Conservation (phyloP, 2,113 vertebrate species). For the Mesitornis unicolor region DNA sequence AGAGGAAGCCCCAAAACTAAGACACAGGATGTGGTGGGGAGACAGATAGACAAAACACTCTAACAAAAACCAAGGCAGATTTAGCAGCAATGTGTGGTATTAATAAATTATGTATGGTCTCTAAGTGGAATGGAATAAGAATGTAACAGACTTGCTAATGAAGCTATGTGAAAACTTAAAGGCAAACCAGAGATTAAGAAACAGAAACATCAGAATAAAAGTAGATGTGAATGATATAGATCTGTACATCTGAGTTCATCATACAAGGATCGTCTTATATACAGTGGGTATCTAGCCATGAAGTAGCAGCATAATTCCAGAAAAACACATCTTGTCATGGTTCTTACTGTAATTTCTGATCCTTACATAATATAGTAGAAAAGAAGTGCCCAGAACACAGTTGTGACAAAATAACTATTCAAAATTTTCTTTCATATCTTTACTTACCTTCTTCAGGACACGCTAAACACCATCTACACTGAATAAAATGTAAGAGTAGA, state of each 20-base stretch:
- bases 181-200: neutral
- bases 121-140: neutral
- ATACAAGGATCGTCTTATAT: neutral
- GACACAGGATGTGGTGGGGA: neutral
- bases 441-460: neutral
- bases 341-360: neutral
- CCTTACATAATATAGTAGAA: neutral
- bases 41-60: neutral
- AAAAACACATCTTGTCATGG: neutral
- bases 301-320: neutral
- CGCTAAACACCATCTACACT: neutral
- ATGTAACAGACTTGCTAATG: neutral
- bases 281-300: neutral
- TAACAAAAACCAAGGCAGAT: neutral
- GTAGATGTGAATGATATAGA: neutral
- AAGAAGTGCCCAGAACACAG: neutral
- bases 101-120: neutral
- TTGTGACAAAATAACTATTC: neutral
- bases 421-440: neutral
- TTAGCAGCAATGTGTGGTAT: neutral
- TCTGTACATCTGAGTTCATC: neutral
- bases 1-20: neutral
- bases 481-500: neutral
- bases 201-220: neutral
- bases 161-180: neutral